Percentiles rank a stretch among this genome's conserved stretches.
These are phyloP conservation scores for Pristionchus fissidentatus DNA, from an alignment of 2,888 invertebrate genomes.

Conservation along the genomic window DNA sequence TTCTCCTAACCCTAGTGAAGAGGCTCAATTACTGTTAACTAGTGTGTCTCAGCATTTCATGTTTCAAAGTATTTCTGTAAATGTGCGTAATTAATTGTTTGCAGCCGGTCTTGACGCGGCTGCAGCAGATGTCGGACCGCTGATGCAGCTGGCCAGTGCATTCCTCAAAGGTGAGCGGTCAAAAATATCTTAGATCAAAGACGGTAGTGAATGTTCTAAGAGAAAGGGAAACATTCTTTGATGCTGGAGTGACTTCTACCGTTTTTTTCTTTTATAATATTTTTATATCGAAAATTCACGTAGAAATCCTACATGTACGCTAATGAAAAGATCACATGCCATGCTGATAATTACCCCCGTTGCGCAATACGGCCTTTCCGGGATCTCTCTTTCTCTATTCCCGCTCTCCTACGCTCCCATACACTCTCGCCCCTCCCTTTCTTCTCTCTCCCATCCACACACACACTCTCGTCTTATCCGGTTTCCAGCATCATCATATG, in stretches of 20 bases:
- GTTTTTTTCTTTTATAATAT: neutral
- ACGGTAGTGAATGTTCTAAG: too few relatives aligned
- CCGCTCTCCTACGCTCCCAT: neutral
- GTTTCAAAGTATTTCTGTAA: neutral
- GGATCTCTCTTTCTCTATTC: slow-evolving; percentile 8
- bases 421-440: neutral
- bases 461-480: slow-evolving; percentile 19
- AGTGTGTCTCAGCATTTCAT: neutral
- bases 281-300: neutral
- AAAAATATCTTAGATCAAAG: neutral
- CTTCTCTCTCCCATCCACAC: slow-evolving; percentile 17
- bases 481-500: slow-evolving; percentile 40
- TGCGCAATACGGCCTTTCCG: slow-evolving; percentile 21
- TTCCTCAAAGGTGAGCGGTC: slow-evolving; percentile 45
- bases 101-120: neutral
- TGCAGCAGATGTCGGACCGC: neutral
- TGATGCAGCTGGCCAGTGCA: slow-evolving; percentile 45
- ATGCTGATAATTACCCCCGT: slow-evolving; percentile 18
- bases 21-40: too few relatives aligned
- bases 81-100: neutral
- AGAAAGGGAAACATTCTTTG: neutral
- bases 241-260: neutral
- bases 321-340: too few relatives aligned
- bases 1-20: too few relatives aligned
- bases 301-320: neutral